Evolutionary conservation across 2,113 vertebrate species (phyloP).

Genomic region (Danionella cerebrum): DNA sequence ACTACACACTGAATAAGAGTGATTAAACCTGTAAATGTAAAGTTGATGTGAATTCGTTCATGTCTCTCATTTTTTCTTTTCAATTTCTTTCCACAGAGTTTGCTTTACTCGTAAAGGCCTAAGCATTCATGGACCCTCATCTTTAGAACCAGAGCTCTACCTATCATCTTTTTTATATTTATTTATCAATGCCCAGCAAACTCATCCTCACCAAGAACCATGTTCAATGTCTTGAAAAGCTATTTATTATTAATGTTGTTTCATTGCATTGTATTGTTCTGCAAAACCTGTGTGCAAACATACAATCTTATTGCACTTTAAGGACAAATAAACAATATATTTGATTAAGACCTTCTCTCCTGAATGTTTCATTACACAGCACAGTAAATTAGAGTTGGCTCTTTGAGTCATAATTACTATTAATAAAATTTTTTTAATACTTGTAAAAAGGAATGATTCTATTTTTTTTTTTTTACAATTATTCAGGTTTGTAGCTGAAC

Average conservation of each 20-base stretch:
- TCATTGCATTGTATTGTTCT: conserved; percentile 38
- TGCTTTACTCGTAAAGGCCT: conserved; percentile 48
- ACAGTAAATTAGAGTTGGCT: too few species aligned
- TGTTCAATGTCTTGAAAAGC: conserved; percentile 35
- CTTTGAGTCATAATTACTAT: too few species aligned
- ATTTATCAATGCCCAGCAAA: conserved; percentile 47
- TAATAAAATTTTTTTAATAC: too few species aligned
- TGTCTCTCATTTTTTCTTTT: background rate
- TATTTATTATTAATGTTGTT: conserved; percentile 38
- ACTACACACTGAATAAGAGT: too few species aligned
- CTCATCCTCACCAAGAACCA: conserved; percentile 37
- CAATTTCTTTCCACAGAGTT: conserved; percentile 44
- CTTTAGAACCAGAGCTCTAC: conserved; percentile 34
- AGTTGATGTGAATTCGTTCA: background rate
- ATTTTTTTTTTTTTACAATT: too few species aligned
- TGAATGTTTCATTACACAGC: background rate
- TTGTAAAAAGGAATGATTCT: too few species aligned
- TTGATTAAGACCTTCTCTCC: conserved; percentile 29
- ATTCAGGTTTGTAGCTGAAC: too few species aligned
- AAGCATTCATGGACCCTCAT: conserved; percentile 34
- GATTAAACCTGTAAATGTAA: too few species aligned
- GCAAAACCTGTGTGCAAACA: conserved; percentile 30
- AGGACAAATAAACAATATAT: conserved; percentile 43
- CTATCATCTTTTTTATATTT: conserved; percentile 52
- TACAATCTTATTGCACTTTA: conserved; percentile 47